Conservation (phyloP, 2,113 vertebrate genomes). For the Odocoileus virginianus region DNA sequence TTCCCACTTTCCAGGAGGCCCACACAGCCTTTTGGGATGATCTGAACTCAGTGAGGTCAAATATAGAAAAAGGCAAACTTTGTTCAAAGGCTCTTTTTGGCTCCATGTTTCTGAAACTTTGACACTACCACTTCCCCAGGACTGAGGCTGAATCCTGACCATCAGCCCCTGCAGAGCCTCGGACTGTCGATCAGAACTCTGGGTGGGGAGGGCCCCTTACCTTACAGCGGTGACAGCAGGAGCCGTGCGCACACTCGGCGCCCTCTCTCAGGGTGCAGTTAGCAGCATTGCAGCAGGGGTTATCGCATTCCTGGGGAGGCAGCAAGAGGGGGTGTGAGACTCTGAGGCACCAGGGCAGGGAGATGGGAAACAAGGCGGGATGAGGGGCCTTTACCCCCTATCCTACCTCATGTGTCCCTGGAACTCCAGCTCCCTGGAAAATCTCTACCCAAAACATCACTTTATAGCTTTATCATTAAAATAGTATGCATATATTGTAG, state of each 20-base stretch:
- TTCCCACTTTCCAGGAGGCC: neutral
- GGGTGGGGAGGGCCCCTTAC: constrained; percentile 67
- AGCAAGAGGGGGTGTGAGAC: neutral
- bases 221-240: constrained; percentile 96
- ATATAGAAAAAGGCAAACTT: neutral
- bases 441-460: neutral
- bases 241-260: constrained; percentile 93
- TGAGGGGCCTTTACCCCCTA: neutral
- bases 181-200: neutral
- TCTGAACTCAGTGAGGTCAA: neutral
- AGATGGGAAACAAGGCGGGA: neutral
- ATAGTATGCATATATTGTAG: neutral
- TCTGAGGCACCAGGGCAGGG: neutral
- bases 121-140: neutral
- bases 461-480: neutral
- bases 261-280: constrained; percentile 91
- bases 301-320: constrained; percentile 89
- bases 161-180: neutral
- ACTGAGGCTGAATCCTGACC: neutral
- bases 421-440: neutral
- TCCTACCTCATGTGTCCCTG: neutral
- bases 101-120: neutral
- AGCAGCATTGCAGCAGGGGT: constrained; percentile 92
- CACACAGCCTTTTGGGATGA: neutral
- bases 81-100: neutral